Base-by-base conservation (phyloP, 2,797 vertebrate genomes). In the Poeciliopsis turneri region DNA sequence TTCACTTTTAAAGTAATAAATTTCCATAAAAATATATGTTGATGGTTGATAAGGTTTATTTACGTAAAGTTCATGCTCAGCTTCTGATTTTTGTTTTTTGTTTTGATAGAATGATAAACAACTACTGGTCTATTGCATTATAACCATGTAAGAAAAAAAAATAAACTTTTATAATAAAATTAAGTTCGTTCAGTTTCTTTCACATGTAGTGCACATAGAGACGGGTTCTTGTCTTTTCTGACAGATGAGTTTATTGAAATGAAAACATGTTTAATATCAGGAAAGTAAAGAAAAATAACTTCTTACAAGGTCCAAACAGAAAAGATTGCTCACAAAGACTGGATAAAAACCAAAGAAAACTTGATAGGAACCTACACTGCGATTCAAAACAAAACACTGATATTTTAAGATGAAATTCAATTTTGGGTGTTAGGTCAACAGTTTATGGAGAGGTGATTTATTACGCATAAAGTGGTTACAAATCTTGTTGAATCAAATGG, bases 131-230 rank as follows among this genome's bases (percentile, higher is more conserved):
- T 46, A 9, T 46, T 70, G 13, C 7, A 9, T 0, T 53, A 16
- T 46, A 11, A 59, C 68, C 71, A 57, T 85, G 16, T 73, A 30
- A 28, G 13, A 1, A 61, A 59, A 66, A 57, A 57, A 72, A 88
- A 82, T 75, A 82, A 88, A 84, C 49, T 78, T 93, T 88, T 89
- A 46, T 91, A 86, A 79, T 79, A 84, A 89, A 85, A 86, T n/a
- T 8, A 4, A 23, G 25, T 74, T 55, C 13, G 25, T 71, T 61
- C 30, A 18, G 46, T 69, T 78, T 51, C 4, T 41, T 68, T 68
- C 33, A 68, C 28, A 66, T 72, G 5, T 10, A 74, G 43, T 69
- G 4, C 12, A n/a, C 23, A 10, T 41, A 59, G 43, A 73, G 13
- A 77, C 1, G 4, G 39, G 4, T 18, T 53, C 8, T 25, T 64